These are phyloP conservation scores for Pangasius mekongensis DNA, from an alignment of 2,797 vertebrate species.

Conservation along the genomic window DNA sequence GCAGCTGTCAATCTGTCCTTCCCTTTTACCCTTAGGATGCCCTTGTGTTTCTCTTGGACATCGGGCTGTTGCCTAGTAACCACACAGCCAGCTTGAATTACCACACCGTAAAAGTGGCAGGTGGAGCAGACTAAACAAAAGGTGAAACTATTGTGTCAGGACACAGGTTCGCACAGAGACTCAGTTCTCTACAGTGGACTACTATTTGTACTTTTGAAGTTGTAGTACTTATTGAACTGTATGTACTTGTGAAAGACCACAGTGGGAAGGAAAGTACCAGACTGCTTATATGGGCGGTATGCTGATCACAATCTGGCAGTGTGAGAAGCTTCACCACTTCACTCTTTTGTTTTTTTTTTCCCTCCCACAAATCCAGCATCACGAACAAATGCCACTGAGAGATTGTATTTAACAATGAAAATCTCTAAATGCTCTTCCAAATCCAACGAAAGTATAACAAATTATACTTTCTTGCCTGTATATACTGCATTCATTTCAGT, in stretches of 20 bases:
- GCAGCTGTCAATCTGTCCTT: constrained; percentile 30
- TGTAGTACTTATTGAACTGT: not conserved
- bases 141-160: constrained; percentile 33
- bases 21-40: constrained; percentile 14
- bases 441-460: too few relatives aligned
- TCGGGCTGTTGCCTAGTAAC: constrained; percentile 49
- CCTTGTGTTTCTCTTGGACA: constrained; percentile 14
- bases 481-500: not conserved
- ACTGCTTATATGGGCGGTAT: not conserved
- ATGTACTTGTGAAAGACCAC: not conserved
- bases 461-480: not conserved
- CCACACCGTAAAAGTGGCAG: constrained; percentile 42
- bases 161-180: constrained; percentile 16
- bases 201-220: not conserved
- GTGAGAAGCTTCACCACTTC: not conserved
- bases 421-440: not conserved
- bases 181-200: not conserved
- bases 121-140: constrained; percentile 48
- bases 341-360: not conserved
- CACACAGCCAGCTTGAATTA: constrained; percentile 46
- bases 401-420: not conserved
- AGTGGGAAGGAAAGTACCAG: not conserved
- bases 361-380: not conserved
- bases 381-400: not conserved
- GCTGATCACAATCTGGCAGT: constrained; percentile 17